Base-by-base conservation (phyloP, 2,797 vertebrate genomes). In the Fratercula arctica region DNA sequence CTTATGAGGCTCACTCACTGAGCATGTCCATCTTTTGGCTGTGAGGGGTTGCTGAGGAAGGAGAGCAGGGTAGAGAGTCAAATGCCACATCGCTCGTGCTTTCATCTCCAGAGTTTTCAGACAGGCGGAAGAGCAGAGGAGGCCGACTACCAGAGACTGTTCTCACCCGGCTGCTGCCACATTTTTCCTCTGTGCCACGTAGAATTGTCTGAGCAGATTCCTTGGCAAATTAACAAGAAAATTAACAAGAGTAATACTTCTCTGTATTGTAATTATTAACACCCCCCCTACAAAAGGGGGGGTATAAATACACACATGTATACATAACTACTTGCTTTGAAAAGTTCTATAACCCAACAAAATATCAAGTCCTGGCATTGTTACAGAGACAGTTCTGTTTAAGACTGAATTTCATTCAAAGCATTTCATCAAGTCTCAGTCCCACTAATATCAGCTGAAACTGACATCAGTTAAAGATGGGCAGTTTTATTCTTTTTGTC, bases 21-120 rank as follows among this genome's bases (percentile, higher is more conserved):
- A 98, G 98, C 35, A 88, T 6, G 19, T 98, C 98, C 69, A 96
- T 82, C 48, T 91, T 98, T n/a, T 98, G 98, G 93, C 98, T 98
- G 75, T 98, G 98, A 16, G 98, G 98, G 1, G 98, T 98, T 51
- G 97, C 97, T 9, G 98, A 98, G 56, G 97, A 98, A 0, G 98
- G 98, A 4, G 98, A 98, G 70, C 98, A 99, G n/a, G 99, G 99
- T 26, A 99, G 80, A 0, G 99, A 99, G 94, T 99, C 99, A 10
- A 97, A 97, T 0, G 97, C 97, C 92, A 98, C 41, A 9, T 99
- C 99, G 0, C 99, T 99, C 98, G 98, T 96, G 97, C 95, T 99
- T 41, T 99, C 99, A 24, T 99, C 99, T 21, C 97, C 98, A 0
- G 99, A 99, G 35, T 98, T 99, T 95, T 99, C 99, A 0, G 99